A percentile compares a stretch with the other conserved stretches of the same genome.
Conservation (phyloP, 2,888 invertebrate species). For the Conops quadrifasciatus region DNA sequence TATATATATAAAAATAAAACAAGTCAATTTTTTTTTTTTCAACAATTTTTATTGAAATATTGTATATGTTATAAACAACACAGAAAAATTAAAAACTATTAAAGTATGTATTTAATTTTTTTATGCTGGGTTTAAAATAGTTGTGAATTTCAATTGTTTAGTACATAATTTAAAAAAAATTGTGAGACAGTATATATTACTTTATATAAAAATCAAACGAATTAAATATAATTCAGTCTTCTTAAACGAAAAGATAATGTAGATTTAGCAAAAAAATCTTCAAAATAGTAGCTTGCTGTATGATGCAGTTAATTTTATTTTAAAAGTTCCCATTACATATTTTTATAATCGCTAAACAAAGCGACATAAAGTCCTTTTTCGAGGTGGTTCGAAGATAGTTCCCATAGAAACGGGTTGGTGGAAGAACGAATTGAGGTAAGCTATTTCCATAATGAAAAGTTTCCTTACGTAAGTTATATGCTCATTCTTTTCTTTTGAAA, state of each 20-base stretch:
- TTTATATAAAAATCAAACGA: conserved; percentile 28
- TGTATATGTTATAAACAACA: conserved; percentile 52
- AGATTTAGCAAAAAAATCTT: conserved; percentile 49
- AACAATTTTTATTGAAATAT: conserved; percentile 44
- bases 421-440: conserved; percentile 50
- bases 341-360: conserved; percentile 11
- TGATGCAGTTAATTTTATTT: conserved; percentile 25
- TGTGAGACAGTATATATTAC: conserved; percentile 27
- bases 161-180: conserved; percentile 29
- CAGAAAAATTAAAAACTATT: conserved; percentile 56
- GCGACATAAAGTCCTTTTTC: conserved; percentile 24
- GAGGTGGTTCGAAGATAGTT: conserved; percentile 40
- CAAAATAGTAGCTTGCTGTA: conserved; percentile 39
- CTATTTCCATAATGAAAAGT: conserved; percentile 38
- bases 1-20: background rate
- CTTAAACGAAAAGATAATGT: conserved; percentile 51
- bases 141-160: conserved; percentile 26
- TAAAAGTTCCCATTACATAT: conserved; percentile 15
- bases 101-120: conserved; percentile 47
- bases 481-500: background rate
- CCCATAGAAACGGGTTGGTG: conserved; percentile 44
- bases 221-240: conserved; percentile 58
- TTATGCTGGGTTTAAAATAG: conserved; percentile 37
- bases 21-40: conserved; percentile 37
- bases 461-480: background rate